Conservation (phyloP, 2,888 invertebrate species). For the Chrysolina oricalcia region DNA sequence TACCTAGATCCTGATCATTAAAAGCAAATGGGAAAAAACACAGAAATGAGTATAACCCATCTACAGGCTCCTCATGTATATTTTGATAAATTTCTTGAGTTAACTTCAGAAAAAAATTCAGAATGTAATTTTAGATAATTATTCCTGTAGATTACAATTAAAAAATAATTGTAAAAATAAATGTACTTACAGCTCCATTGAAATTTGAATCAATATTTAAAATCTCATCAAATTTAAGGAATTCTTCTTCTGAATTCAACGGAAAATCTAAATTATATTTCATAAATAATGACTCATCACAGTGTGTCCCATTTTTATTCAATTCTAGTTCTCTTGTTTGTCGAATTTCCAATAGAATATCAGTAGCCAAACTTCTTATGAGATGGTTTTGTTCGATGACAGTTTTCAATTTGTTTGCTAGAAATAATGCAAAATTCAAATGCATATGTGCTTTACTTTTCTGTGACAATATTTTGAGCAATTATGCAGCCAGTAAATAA, state of each 20-base stretch:
- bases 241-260: not conserved
- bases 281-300: conserved; percentile 16
- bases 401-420: conserved; percentile 23
- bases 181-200: conserved; percentile 17
- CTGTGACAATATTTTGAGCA: not conserved
- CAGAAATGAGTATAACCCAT: conserved; percentile 16
- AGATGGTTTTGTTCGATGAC: conserved; percentile 26
- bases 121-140: not conserved
- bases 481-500: conserved; percentile 17
- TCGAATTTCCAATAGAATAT: conserved; percentile 7
- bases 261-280: conserved; percentile 16
- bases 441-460: not conserved
- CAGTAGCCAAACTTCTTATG: conserved; percentile 25
- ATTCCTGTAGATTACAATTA: not conserved
- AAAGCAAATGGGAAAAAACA: not conserved
- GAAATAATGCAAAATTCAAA: conserved; percentile 20
- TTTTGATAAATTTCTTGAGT: not conserved
- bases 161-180: conserved; percentile 1
- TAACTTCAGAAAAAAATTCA: not conserved
- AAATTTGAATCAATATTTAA: conserved; percentile 7
- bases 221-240: conserved; percentile 23
- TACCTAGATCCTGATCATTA: not conserved
- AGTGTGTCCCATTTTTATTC: conserved; percentile 1
- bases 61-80: not conserved
- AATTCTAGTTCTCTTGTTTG: conserved; percentile 6